These are phyloP conservation scores for Drosophila dives DNA, from an alignment of 2,888 invertebrate species.

Conservation along the genomic window DNA sequence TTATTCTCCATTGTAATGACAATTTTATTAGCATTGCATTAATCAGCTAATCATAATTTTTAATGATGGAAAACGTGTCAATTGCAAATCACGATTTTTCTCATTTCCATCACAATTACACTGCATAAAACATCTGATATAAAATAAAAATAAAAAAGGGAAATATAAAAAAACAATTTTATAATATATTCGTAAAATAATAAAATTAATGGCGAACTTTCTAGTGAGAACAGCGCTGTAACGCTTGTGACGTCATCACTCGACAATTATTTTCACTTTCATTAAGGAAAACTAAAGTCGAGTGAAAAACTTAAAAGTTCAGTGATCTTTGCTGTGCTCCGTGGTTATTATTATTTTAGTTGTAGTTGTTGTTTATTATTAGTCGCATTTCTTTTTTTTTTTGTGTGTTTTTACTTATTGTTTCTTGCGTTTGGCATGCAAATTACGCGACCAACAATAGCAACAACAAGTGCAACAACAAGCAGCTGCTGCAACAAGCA, in stretches of 20 bases:
- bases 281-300: conserved; percentile 35
- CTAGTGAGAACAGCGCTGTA: conserved; percentile 34
- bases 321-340: conserved; percentile 56
- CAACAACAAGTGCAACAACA: conserved; percentile 18
- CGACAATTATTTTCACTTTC: conserved; percentile 63
- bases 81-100: conserved; percentile 41
- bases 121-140: conserved; percentile 34
- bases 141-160: conserved; percentile 13
- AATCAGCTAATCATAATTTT: conserved; percentile 68
- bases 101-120: conserved; percentile 25
- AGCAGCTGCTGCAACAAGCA: neutral
- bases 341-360: conserved; percentile 33
- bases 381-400: conserved; percentile 65
- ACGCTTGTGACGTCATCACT: conserved; percentile 40
- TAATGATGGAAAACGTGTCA: conserved; percentile 74
- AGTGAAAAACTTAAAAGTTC: conserved; percentile 54
- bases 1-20: conserved; percentile 56
- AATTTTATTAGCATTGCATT: conserved; percentile 63
- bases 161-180: neutral
- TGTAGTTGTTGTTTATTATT: conserved; percentile 54
- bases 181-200: conserved; percentile 18
- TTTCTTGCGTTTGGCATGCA: conserved; percentile 71
- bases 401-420: conserved; percentile 64
- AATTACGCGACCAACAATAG: conserved; percentile 55
- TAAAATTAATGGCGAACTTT: conserved; percentile 7